Conservation (phyloP, 2,113 vertebrate species). For the Smithornis capensis region DNA sequence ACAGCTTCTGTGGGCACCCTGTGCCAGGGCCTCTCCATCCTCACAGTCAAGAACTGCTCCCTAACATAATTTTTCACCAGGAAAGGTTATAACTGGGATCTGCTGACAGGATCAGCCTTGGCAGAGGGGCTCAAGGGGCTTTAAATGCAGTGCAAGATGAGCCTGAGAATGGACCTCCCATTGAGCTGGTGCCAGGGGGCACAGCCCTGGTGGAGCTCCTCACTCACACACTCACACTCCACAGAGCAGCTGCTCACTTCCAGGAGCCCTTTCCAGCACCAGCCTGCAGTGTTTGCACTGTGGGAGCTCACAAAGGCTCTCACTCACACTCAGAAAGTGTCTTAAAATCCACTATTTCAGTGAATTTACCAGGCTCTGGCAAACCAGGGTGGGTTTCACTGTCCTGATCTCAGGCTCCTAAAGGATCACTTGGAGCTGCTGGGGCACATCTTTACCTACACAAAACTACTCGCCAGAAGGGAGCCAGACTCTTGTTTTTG, state of each 20-base stretch:
- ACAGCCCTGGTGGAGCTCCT: neutral
- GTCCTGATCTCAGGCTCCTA: neutral
- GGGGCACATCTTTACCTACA: neutral
- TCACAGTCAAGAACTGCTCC: rapidly evolving
- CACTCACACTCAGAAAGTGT: neutral
- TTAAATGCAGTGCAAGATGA: neutral
- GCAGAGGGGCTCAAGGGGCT: neutral
- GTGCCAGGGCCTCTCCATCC: neutral
- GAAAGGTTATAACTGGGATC: neutral
- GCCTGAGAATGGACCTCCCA: rapidly evolving
- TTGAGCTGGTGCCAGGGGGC: neutral
- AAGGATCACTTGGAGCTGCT: neutral
- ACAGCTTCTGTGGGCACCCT: neutral
- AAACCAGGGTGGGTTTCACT: neutral
- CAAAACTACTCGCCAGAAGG: neutral
- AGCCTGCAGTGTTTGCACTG: rapidly evolving
- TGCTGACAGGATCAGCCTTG: neutral
- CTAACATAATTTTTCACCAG: neutral
- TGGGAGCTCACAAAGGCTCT: neutral
- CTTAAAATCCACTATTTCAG: neutral
- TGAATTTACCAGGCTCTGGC: neutral
- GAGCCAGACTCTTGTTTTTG: neutral
- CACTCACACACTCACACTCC: neutral
- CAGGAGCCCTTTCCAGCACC: neutral
- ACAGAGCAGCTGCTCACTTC: rapidly evolving